Base-by-base conservation (phyloP, 1,140 invertebrate species). In the Megathymus violae region DNA sequence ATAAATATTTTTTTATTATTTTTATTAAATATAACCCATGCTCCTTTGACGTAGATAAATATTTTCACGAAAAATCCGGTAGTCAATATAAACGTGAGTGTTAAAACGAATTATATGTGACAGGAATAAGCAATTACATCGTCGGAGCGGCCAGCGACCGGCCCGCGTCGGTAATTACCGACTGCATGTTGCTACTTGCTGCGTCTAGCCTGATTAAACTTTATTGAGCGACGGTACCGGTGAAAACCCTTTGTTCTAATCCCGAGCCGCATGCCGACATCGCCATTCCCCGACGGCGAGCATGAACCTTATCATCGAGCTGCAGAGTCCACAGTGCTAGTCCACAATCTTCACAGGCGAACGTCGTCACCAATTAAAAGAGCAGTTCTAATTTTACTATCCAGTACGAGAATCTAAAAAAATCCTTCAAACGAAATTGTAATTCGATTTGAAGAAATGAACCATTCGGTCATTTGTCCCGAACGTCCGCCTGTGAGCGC, bases 401-500 rank as follows among this genome's bases (percentile, higher is more conserved):
- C n/a, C 4, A 9, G 10, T 41, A 9, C 15, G 10, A 15, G 7
- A 34, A 3, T 16, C 13, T 34, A 13, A 50, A 50, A 31, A 50
- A 47, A 48, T n/a, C 27, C 14, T 9, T 9, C 34, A 4, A 31
- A 15, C 47, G 27, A 63, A 63, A 63, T 22, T 54, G 48, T 54
- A 54, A 63, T 31, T 54, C 61, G 41, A 63, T 63, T 63, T 63
- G 50, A 6, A 63, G 36, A 54, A 47, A 54, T 54, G 41, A 63
- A 54, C 25, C 25, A 38, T 63, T 50, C 14, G 25, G 14, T 16
- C 27, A 22, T 50, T 50, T 16, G 47, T 11, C 14, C 9, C 13
- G 25, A 16, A 0, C 13, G 6, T 31, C 44, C 4, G 22, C 13
- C 22, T 16, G 25, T 34, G 47, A 50, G 14, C 14, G 25, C 13